phyloP scores from a whole-genome alignment of 2,113 vertebrate species.

The Alligator sinensis region DNA sequence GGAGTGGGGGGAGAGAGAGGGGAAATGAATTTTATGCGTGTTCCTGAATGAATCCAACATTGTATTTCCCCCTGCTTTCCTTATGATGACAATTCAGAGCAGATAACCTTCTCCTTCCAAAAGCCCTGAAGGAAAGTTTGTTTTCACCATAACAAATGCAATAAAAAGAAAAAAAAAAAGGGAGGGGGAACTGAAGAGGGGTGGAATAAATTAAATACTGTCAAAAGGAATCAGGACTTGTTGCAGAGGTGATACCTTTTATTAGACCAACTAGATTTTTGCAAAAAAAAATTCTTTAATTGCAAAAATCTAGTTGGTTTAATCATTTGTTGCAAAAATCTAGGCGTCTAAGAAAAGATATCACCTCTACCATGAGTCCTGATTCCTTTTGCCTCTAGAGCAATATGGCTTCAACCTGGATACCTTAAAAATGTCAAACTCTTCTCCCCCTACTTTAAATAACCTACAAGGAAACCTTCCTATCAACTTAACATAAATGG shows the following conservation, averaged over 20 bases:
- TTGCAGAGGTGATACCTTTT: no score
- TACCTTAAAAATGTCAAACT: conserved; percentile 44
- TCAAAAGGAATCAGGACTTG: no score
- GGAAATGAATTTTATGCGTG: conserved; percentile 65
- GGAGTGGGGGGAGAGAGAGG: not conserved
- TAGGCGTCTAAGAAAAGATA: no score
- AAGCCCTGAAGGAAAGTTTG: conserved; percentile 19
- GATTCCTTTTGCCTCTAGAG: no score
- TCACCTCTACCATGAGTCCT: no score
- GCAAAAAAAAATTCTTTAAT: no score
- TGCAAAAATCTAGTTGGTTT: no score
- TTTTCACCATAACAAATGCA: conserved; percentile 56
- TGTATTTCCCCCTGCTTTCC: conserved; percentile 40
- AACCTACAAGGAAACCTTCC: conserved; percentile 41
- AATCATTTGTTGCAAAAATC: no score
- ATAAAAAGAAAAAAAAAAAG: conserved; percentile 33
- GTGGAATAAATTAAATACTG: conserved; percentile 5
- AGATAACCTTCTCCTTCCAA: conserved; percentile 67
- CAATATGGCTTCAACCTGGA: no score
- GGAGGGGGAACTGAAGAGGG: no score
- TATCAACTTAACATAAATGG: conserved; percentile 60
- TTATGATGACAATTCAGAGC: conserved; percentile 55
- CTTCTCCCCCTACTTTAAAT: conserved; percentile 49
- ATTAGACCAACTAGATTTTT: no score
- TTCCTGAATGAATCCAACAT: conserved; percentile 52